Evolutionary conservation across 2,797 vertebrate species (phyloP).

Genomic region (Pelobates cultripes): DNA sequence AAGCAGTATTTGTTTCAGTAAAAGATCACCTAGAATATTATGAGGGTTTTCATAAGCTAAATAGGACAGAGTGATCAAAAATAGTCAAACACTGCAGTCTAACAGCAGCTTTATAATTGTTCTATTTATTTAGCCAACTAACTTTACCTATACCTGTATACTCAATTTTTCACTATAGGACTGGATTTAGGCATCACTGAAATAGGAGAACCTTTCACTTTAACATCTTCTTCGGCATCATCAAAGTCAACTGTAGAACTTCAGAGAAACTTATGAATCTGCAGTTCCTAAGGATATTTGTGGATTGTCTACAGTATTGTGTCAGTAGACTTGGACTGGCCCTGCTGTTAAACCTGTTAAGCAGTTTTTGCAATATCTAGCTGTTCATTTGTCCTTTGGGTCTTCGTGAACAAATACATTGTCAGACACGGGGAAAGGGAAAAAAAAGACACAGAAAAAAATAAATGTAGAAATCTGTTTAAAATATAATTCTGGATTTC

Average conservation of each 20-base stretch:
- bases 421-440: neutral
- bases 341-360: conserved; percentile 33
- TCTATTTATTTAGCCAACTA: too few relatives aligned
- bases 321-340: conserved; percentile 12
- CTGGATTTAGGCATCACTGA: too few relatives aligned
- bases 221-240: neutral
- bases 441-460: conserved; percentile 11
- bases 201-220: too few relatives aligned
- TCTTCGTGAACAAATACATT: conserved; percentile 43
- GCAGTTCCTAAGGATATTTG: neutral
- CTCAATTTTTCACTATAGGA: too few relatives aligned
- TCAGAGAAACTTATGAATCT: neutral
- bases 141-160: too few relatives aligned
- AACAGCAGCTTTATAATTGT: too few relatives aligned
- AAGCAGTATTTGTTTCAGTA: too few relatives aligned
- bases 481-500: conserved; percentile 49
- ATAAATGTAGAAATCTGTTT: neutral
- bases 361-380: conserved; percentile 35
- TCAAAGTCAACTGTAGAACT: neutral
- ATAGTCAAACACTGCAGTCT: too few relatives aligned
- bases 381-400: conserved; percentile 29
- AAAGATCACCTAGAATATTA: too few relatives aligned
- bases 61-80: too few relatives aligned
- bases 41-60: too few relatives aligned
- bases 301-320: neutral